These are phyloP conservation scores for Musca vetustissima DNA, from an alignment of 1,140 invertebrate genomes.

Conservation along the genomic window DNA sequence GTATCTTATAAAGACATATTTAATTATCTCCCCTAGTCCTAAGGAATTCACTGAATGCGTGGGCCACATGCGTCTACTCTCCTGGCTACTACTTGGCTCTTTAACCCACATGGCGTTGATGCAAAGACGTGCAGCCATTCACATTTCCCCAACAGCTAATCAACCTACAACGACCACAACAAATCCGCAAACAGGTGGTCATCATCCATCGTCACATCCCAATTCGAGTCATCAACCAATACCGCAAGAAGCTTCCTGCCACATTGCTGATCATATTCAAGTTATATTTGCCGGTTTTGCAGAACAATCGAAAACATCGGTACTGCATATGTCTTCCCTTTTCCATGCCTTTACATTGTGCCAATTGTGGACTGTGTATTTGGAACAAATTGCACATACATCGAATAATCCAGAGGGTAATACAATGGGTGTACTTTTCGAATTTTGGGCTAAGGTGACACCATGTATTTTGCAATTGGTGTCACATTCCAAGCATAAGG, in stretches of 20 bases:
- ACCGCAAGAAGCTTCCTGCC: conserved; percentile 92
- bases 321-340: conserved; percentile 89
- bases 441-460: conserved; percentile 98
- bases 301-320: conserved; percentile 88
- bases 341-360: conserved; percentile 82
- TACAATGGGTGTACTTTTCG: conserved; percentile 84
- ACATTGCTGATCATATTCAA: conserved; percentile 96
- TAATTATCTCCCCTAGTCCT: conserved; percentile 63
- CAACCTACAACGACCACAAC: conserved; percentile 2
- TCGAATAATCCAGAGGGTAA: conserved; percentile 71
- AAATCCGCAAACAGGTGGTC: background rate
- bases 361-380: conserved; percentile 97
- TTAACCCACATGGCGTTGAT: conserved; percentile 76
- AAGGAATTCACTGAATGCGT: conserved; percentile 96
- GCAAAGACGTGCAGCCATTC: conserved; percentile 43
- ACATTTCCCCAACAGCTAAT: conserved; percentile 30
- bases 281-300: conserved; percentile 94
- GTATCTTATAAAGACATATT: background rate
- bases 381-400: conserved; percentile 82
- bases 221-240: conserved; percentile 75
- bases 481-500: conserved; percentile 81
- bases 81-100: conserved; percentile 93
- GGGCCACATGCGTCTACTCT: conserved; percentile 88
- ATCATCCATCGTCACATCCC: conserved; percentile 41
- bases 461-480: conserved; percentile 92